Evolutionary conservation across 2,888 invertebrate genomes (phyloP).

Genomic region (Merodon equestris): DNA sequence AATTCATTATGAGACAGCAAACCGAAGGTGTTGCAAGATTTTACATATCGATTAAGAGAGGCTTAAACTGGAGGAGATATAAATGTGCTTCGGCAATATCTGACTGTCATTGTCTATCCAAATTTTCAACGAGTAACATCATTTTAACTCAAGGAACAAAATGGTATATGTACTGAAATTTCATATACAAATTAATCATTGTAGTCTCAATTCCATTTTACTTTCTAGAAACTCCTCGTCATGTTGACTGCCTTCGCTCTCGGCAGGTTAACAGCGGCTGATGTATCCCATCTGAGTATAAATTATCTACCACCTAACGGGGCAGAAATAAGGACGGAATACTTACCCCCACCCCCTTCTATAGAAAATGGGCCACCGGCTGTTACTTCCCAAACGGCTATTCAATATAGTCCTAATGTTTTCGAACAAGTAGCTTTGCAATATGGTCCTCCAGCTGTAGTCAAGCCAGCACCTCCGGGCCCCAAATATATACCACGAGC

Average conservation of each 20-base stretch:
- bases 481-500: constrained; percentile 32
- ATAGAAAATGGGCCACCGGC: constrained; percentile 40
- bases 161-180: constrained; percentile 23
- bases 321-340: constrained; percentile 34
- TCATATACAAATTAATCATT: background rate
- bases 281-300: constrained; percentile 60
- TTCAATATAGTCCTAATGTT: constrained; percentile 3
- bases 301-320: constrained; percentile 46
- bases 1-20: background rate
- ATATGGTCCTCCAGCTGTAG: constrained; percentile 22
- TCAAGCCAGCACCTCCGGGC: constrained; percentile 2
- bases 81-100: constrained; percentile 28
- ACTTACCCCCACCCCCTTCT: constrained; percentile 44
- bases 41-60: constrained; percentile 9
- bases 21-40: constrained; percentile 16
- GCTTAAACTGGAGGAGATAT: constrained; percentile 16
- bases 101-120: constrained; percentile 33
- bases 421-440: constrained; percentile 32
- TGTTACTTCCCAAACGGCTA: background rate
- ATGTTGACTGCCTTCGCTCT: constrained; percentile 38
- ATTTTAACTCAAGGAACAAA: constrained; percentile 2
- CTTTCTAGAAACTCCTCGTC: constrained; percentile 61
- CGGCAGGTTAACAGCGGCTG: constrained; percentile 61
- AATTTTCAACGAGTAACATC: constrained; percentile 22
- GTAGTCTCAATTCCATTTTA: background rate